phyloP scores from a whole-genome alignment of 2,888 invertebrate genomes.

The Leptinotarsa rubiginosa region DNA sequence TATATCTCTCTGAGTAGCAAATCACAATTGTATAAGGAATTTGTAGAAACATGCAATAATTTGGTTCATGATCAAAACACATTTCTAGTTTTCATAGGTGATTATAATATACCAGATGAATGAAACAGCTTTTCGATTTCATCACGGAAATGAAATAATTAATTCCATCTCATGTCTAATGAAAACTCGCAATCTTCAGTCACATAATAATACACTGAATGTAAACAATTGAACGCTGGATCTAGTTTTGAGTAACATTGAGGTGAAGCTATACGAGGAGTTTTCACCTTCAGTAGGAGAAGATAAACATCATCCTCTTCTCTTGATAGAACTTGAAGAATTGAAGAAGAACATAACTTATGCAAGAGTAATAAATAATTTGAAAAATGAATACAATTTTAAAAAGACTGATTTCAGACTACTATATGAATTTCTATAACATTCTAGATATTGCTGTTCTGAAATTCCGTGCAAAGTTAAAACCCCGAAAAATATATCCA shows the following conservation, averaged over 20 bases:
- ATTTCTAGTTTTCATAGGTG: background rate
- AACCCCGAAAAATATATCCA: too few relatives aligned
- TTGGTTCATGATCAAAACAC: background rate
- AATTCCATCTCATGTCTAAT: background rate
- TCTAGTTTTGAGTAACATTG: background rate
- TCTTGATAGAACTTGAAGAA: too few relatives aligned
- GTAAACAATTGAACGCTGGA: background rate
- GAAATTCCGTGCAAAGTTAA: too few relatives aligned
- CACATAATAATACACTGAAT: background rate
- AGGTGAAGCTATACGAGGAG: too few relatives aligned
- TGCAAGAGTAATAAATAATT: too few relatives aligned
- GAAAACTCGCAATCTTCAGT: background rate
- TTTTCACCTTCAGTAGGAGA: too few relatives aligned
- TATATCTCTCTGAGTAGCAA: background rate
- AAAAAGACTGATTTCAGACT: too few relatives aligned
- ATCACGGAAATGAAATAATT: background rate
- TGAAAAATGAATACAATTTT: too few relatives aligned
- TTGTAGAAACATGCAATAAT: background rate
- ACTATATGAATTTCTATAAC: too few relatives aligned
- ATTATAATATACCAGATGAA: background rate
- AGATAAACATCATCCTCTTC: too few relatives aligned
- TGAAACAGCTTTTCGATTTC: background rate
- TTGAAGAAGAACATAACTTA: too few relatives aligned
- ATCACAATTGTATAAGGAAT: background rate
- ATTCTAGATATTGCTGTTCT: too few relatives aligned